These are phyloP conservation scores for Scaptomyza polygonia DNA, from an alignment of 2,888 invertebrate genomes.

Conservation along the genomic window DNA sequence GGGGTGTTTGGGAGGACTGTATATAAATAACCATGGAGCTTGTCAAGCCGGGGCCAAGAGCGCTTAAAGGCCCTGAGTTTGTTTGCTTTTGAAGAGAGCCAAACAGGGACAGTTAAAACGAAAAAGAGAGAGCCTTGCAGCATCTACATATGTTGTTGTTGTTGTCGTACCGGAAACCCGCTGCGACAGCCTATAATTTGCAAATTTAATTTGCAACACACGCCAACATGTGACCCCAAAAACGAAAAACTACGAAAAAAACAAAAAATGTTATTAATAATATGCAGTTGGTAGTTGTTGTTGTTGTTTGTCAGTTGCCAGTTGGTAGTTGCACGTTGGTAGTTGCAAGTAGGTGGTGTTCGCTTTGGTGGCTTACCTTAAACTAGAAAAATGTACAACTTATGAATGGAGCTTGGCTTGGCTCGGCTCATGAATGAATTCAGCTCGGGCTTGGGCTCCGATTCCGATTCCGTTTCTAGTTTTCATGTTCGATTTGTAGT, in stretches of 20 bases:
- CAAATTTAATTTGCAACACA: constrained; percentile 81
- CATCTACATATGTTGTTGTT: constrained; percentile 16
- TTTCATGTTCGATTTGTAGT: constrained; percentile 53
- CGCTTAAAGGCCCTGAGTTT: constrained; percentile 44
- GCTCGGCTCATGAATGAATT: constrained; percentile 67
- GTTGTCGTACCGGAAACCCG: constrained; percentile 69
- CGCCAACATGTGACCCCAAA: constrained; percentile 81
- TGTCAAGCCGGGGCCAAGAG: constrained; percentile 56
- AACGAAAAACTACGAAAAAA: constrained; percentile 55
- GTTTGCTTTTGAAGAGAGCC: constrained; percentile 43
- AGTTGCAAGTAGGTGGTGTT: constrained; percentile 67
- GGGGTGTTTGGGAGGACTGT: constrained; percentile 10
- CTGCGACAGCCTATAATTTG: constrained; percentile 79
- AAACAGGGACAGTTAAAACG: neutral
- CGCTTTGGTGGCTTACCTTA: constrained; percentile 76
- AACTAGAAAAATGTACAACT: constrained; percentile 75
- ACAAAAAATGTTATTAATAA: constrained; percentile 74
- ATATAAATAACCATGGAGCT: constrained; percentile 72
- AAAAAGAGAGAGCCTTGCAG: constrained; percentile 7
- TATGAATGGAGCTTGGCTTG: constrained; percentile 57
- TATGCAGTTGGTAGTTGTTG: constrained; percentile 62
- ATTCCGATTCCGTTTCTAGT: constrained; percentile 8
- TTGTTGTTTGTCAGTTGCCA: constrained; percentile 28
- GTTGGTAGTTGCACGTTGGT: constrained; percentile 32
- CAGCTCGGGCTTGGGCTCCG: constrained; percentile 31